Evolutionary conservation across 2,113 vertebrate species (phyloP).

Genomic region (Siphamia tubifer): DNA sequence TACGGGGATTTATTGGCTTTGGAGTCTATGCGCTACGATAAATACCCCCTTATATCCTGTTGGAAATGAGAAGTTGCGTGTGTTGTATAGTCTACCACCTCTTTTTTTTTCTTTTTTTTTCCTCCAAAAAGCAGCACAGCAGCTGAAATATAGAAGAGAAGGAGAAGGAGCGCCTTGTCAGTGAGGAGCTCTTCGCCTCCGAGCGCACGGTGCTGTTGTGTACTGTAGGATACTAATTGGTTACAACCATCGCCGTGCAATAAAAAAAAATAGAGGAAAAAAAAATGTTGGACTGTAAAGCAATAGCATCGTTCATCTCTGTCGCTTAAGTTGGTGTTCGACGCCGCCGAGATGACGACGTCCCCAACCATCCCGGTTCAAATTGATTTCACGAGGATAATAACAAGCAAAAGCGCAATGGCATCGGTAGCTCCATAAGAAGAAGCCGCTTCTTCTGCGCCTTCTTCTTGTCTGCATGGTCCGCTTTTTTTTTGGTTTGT

Average conservation of each 20-base stretch:
- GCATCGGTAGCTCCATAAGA: slow-evolving; percentile 75
- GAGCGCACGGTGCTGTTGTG: no score
- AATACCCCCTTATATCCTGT: slow-evolving; percentile 30
- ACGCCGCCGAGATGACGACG: slow-evolving; percentile 62
- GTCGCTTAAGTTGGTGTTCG: slow-evolving; percentile 55
- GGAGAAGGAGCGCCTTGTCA: slow-evolving; percentile 75
- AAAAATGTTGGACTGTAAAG: slow-evolving; percentile 81
- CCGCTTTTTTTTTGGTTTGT: no score
- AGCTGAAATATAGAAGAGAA: slow-evolving; percentile 53
- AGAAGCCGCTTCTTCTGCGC: no score
- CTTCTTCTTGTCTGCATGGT: no score
- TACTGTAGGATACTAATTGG: slow-evolving; percentile 89
- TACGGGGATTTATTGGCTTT: slow-evolving; percentile 60
- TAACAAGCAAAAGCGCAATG: slow-evolving; percentile 70
- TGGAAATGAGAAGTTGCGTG: slow-evolving; percentile 62
- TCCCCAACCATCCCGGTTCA: slow-evolving; percentile 24
- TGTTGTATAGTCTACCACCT: slow-evolving; percentile 56
- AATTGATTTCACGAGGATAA: slow-evolving; percentile 75
- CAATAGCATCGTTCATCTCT: slow-evolving; percentile 55
- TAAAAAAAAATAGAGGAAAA: no score
- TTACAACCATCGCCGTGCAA: slow-evolving; percentile 76
- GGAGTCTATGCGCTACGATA: slow-evolving; percentile 34
- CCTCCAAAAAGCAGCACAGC: slow-evolving; percentile 49
- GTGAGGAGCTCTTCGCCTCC: slow-evolving; percentile 75
- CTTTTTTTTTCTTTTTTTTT: not conserved